Conservation (phyloP, 2,797 vertebrate genomes). For the Glyptemys insculpta region DNA sequence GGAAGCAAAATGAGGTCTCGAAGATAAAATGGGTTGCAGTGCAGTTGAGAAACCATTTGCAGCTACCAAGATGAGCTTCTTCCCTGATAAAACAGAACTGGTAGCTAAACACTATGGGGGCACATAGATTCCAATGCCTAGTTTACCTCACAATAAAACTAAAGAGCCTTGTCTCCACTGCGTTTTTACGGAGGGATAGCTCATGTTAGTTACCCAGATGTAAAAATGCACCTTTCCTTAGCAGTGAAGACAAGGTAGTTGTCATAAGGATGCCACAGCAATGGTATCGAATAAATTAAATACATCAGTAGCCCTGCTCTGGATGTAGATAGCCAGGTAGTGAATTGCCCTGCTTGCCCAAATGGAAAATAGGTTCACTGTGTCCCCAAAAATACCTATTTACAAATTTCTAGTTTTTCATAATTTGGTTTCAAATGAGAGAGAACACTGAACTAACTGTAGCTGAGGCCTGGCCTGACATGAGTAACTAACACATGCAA, state of each 20-base stretch:
- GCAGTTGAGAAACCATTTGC: fast-evolving
- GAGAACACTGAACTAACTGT: background rate
- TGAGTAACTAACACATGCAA: too few species aligned
- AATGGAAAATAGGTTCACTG: background rate
- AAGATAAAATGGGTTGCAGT: background rate
- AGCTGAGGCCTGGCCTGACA: too few species aligned
- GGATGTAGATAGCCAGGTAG: background rate
- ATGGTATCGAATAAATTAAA: background rate
- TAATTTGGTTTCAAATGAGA: slow-evolving; percentile 28
- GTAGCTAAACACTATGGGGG: background rate
- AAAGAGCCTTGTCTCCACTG: background rate
- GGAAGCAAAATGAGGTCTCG: background rate
- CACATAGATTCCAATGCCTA: background rate
- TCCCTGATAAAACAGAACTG: background rate
- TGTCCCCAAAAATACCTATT: background rate
- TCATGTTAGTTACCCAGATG: background rate
- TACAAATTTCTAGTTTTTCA: background rate
- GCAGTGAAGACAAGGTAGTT: background rate
- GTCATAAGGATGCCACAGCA: background rate
- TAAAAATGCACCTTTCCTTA: background rate
- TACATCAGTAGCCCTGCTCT: background rate
- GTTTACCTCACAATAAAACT: too few species aligned
- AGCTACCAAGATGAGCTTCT: background rate
- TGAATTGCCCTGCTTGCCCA: fast-evolving
- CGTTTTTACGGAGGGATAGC: background rate